Evolutionary conservation across 1,140 invertebrate species (phyloP), one percentile per base, ranked within the genome.

Genomic region (Atta texana): DNA sequence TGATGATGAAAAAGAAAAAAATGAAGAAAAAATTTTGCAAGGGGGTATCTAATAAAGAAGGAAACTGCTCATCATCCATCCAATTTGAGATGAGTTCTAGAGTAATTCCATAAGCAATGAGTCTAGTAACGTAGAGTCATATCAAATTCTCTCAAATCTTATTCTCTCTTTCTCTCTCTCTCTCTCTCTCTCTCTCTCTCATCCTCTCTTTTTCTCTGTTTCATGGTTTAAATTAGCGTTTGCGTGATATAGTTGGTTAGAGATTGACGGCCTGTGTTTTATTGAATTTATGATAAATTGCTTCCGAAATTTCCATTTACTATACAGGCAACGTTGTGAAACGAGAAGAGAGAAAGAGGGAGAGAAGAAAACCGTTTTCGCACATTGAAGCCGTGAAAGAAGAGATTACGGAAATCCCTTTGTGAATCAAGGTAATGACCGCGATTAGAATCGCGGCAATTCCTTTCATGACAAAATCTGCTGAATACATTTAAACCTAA

Each of bases 221-320:
- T 81, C 34, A n/a, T 18, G 31, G 21, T 89, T 91, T 82, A 77
- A 90, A 90, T 91, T 89, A 91, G 90, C 21, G 71, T 64, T 28
- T 82, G 53, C 55, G 31, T 63, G 51, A 69, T 66, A 66, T 66
- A 66, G 31, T 61, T 28, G 59, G 24, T 61, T 66, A 81, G 85
- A 89, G n/a, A 68, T 90, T 87, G 88, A 39, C 51, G 59, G 75
- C 72, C 66, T 57, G 39, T 86, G 57, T 91, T 85, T 91, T 88
- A 91, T 91, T 89, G 88, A 91, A 89, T 91, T 87, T 82, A 75
- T 81, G 86, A 89, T 91, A 91, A 91, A 89, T 86, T 84, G 69
- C 86, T 87, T 89, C 84, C 81, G 76, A 87, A 87, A 78, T 71
- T 74, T 49, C 64, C 68, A 55, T 74, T 59, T 53, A 57, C 31